Evolutionary conservation across 2,888 invertebrate genomes (phyloP).

Genomic region (Acleris cristana): DNA sequence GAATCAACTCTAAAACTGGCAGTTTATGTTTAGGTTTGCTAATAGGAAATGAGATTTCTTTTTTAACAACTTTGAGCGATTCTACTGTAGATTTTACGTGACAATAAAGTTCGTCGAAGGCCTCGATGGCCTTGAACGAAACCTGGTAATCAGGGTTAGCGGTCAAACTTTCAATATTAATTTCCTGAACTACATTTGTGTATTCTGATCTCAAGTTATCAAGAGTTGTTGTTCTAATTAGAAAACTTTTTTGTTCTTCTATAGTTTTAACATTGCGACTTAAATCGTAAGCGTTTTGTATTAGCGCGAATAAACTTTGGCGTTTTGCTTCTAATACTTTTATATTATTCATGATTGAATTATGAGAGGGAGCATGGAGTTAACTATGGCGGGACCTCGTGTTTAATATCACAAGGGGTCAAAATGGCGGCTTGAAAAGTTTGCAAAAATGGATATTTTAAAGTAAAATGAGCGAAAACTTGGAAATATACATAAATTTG

Average conservation of each 20-base stretch:
- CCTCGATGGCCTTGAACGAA: neutral
- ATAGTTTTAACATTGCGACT: neutral
- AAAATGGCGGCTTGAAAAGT: neutral
- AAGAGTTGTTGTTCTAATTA: neutral
- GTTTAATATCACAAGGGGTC: no score
- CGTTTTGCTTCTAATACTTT: slow-evolving; percentile 8
- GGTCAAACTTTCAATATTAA: neutral
- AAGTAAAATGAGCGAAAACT: neutral
- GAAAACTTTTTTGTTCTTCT: slow-evolving; percentile 4
- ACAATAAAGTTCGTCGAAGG: neutral
- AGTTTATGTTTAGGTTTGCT: neutral
- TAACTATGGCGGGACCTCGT: neutral
- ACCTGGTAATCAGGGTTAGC: neutral
- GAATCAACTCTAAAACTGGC: slow-evolving; percentile 1
- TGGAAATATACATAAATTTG: neutral
- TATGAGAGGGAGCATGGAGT: neutral
- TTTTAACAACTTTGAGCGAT: neutral
- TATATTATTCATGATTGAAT: neutral
- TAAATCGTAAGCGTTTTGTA: slow-evolving; percentile 6
- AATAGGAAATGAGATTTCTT: neutral
- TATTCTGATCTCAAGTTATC: slow-evolving; percentile 1
- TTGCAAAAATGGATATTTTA: neutral
- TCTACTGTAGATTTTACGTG: neutral
- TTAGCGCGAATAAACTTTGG: slow-evolving; percentile 1
- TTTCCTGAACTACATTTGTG: neutral